phyloP scores from a whole-genome alignment of 2,113 vertebrate genomes.

The Grammomys surdaster region DNA sequence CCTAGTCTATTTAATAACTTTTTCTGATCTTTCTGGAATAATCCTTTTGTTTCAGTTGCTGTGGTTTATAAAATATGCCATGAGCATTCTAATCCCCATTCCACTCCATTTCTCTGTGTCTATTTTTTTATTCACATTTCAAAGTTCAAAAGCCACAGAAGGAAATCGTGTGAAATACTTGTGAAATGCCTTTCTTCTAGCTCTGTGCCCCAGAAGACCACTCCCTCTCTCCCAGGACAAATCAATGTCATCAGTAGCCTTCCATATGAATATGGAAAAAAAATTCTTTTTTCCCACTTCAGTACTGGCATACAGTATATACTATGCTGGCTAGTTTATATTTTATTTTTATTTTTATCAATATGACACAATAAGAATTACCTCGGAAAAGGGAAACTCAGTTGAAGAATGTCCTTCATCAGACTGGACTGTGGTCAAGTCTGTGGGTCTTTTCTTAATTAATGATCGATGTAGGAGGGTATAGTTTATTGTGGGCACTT shows the following conservation, averaged over 20 bases:
- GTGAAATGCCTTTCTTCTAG: constrained; percentile 24
- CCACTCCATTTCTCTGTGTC: background rate
- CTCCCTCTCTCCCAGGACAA: background rate
- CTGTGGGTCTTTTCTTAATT: background rate
- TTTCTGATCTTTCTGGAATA: background rate
- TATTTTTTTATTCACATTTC: background rate
- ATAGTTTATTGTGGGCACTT: background rate
- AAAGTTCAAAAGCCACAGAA: constrained; percentile 49
- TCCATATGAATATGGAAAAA: background rate
- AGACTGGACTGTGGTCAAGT: background rate
- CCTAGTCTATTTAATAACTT: background rate
- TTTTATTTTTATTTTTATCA: background rate
- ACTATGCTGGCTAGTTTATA: background rate
- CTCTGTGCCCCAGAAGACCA: background rate
- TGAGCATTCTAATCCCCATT: background rate
- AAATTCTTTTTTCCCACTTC: background rate
- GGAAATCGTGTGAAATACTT: background rate
- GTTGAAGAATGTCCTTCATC: background rate
- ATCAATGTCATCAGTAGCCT: background rate
- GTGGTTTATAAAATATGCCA: background rate
- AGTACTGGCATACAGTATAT: no score
- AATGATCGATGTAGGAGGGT: background rate
- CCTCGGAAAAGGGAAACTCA: background rate
- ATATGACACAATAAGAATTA: background rate
- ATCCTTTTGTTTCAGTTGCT: background rate